Evolutionary conservation across 2,113 vertebrate species (phyloP).

Genomic region (Passer domesticus): DNA sequence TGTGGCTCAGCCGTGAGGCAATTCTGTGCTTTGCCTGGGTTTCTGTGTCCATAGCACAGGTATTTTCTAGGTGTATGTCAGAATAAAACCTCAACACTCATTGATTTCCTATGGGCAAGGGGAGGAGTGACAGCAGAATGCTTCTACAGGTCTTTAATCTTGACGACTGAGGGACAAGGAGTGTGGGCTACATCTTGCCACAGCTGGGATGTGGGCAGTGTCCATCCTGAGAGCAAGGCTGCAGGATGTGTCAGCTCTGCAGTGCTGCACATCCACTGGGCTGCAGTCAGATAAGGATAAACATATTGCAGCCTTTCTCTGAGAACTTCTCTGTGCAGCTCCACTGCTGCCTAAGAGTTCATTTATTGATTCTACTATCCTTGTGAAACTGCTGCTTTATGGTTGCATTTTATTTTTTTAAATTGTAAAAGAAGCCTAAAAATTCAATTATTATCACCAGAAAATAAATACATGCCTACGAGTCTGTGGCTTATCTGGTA

Average conservation of each 20-base stretch:
- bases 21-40: neutral
- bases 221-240: neutral
- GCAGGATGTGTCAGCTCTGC: neutral
- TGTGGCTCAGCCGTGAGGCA: neutral
- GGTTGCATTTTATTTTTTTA: neutral
- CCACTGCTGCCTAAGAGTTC: neutral
- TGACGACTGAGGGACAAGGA: neutral
- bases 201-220: neutral
- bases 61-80: neutral
- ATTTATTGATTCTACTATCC: neutral
- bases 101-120: neutral
- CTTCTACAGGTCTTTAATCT: neutral
- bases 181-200: neutral
- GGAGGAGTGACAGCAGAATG: neutral
- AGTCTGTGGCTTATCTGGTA: neutral
- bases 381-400: neutral
- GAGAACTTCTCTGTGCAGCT: neutral
- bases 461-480: neutral
- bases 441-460: neutral
- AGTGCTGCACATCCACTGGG: neutral
- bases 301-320: neutral
- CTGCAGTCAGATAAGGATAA: neutral
- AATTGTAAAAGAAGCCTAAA: neutral
- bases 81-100: neutral
- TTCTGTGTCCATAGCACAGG: neutral